phyloP scores from a whole-genome alignment of 2,797 vertebrate genomes.

The Thalassophryne amazonica region DNA sequence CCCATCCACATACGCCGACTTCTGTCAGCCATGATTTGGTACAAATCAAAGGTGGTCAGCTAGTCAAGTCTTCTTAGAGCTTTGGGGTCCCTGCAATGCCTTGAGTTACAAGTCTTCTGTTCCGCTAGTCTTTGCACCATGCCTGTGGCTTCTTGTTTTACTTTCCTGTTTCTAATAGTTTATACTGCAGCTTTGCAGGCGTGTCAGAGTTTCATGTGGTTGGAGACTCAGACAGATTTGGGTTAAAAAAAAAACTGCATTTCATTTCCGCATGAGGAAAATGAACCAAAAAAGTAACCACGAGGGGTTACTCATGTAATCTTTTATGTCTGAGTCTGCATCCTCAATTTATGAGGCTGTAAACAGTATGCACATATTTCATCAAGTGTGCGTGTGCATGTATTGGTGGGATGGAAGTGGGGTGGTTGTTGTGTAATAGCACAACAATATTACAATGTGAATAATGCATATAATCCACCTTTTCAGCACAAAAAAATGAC shows the following conservation, averaged over 20 bases:
- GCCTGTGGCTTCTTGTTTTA: slow-evolving; percentile 14
- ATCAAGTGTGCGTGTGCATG: slow-evolving; percentile 9
- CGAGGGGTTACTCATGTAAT: slow-evolving; percentile 61
- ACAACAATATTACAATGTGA: slow-evolving; percentile 57
- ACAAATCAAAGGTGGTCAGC: slow-evolving; percentile 61
- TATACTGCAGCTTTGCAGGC: not conserved
- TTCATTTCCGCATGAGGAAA: slow-evolving; percentile 48
- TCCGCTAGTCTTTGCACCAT: slow-evolving; percentile 2
- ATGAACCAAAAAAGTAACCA: slow-evolving; percentile 53
- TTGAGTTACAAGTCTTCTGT: slow-evolving; percentile 11
- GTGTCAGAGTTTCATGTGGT: slow-evolving; percentile 12
- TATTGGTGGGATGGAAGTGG: not conserved
- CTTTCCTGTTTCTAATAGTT: slow-evolving; percentile 28
- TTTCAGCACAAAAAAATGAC: slow-evolving; percentile 33
- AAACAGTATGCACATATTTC: slow-evolving; percentile 65
- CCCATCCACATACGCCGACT: not conserved
- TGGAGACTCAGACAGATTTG: not conserved
- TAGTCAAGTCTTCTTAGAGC: slow-evolving; percentile 36
- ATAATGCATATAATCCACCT: slow-evolving; percentile 66
- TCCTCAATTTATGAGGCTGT: slow-evolving; percentile 60
- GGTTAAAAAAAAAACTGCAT: slow-evolving; percentile 12
- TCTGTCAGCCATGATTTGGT: slow-evolving; percentile 47
- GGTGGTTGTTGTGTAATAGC: slow-evolving; percentile 26
- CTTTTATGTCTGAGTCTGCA: slow-evolving; percentile 59
- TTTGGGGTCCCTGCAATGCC: slow-evolving; percentile 19